Evolutionary conservation across 2,113 vertebrate genomes (phyloP), one percentile per base, ranked within the genome.

Genomic region (Ammospiza caudacuta): DNA sequence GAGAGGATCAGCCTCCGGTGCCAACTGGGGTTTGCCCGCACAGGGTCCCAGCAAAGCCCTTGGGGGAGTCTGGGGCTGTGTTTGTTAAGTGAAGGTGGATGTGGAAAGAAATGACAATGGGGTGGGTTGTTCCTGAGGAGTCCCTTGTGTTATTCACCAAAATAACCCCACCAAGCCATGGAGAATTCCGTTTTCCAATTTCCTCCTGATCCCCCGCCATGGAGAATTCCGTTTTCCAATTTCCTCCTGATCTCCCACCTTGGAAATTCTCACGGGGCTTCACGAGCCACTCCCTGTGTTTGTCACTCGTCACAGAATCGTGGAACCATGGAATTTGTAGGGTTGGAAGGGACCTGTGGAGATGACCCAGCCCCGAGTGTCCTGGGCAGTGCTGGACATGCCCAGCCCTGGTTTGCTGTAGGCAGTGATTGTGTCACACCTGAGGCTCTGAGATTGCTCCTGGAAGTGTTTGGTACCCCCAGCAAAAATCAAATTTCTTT

Each of bases 11-110:
- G 66, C 35, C 49, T 79, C 68, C 46, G 64, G 33, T 92, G 94
- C 92, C 95, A 89, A 57, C 33, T 1, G 91, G 92, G 92, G 41
- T 90, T 90, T 96, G 91, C n/a, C 91, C 46, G 75, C 54, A 33
- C 62, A 23, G 83, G 83, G 86, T 88, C 61, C 47, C 62, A 44
- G 84, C 47, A 68, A 64, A 89, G 54, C 57, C 84, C 89, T 66
- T 54, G 4, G 83, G 74, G 84, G 63, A 87, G 39, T 27, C 75
- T 55, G 69, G 74, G 5, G 17, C 68, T 33, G 18, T 39, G 44
- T 54, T 89, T 74, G 61, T 20, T 17, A 25, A 59, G 90, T 88
- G 55, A 82, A 87, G 69, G 57, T 75, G 90, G 88, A 58, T 51
- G 52, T 61, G 90, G 85, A 27, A 73, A 47, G 49, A 33, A 88